phyloP scores from a whole-genome alignment of 2,797 vertebrate species.

The Leptatherina wallacei region DNA sequence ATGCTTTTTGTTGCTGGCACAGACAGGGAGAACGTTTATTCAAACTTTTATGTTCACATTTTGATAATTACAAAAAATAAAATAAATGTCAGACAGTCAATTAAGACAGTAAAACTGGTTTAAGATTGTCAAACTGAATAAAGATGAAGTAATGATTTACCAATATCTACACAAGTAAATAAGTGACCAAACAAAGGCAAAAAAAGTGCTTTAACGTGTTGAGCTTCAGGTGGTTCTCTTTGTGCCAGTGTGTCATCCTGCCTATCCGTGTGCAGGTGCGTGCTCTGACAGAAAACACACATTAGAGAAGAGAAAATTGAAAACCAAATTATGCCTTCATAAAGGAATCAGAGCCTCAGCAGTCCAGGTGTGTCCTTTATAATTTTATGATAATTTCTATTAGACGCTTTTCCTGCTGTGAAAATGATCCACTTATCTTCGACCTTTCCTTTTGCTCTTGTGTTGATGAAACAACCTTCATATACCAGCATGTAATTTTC shows the following conservation, averaged over 20 bases:
- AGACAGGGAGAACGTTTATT: slow-evolving; percentile 10
- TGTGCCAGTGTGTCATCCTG: background rate
- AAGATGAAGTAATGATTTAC: background rate
- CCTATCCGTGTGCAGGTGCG: slow-evolving; percentile 19
- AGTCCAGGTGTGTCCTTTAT: slow-evolving; percentile 38
- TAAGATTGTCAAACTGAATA: background rate
- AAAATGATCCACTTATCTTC: slow-evolving; percentile 45
- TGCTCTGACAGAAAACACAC: background rate
- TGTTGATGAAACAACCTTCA: slow-evolving; percentile 14
- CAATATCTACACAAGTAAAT: background rate
- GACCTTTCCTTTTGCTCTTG: background rate
- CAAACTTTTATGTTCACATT: background rate
- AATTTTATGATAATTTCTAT: slow-evolving; percentile 47
- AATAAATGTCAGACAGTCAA: too few relatives aligned
- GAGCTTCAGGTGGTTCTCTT: slow-evolving; percentile 1
- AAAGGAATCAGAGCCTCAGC: slow-evolving; percentile 35
- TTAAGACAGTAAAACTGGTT: background rate
- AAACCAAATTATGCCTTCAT: slow-evolving; percentile 37
- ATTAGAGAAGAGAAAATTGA: background rate
- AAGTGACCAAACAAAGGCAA: background rate
- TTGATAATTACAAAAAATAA: too few relatives aligned
- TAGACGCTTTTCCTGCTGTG: slow-evolving; percentile 39
- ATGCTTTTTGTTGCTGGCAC: slow-evolving; percentile 15
- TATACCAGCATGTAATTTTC: slow-evolving; percentile 7
- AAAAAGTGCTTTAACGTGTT: background rate